Percentiles rank a stretch among this genome's conserved stretches.
These are phyloP conservation scores for Ammodytes marinus DNA, from an alignment of 2,113 vertebrate genomes.

Conservation along the genomic window DNA sequence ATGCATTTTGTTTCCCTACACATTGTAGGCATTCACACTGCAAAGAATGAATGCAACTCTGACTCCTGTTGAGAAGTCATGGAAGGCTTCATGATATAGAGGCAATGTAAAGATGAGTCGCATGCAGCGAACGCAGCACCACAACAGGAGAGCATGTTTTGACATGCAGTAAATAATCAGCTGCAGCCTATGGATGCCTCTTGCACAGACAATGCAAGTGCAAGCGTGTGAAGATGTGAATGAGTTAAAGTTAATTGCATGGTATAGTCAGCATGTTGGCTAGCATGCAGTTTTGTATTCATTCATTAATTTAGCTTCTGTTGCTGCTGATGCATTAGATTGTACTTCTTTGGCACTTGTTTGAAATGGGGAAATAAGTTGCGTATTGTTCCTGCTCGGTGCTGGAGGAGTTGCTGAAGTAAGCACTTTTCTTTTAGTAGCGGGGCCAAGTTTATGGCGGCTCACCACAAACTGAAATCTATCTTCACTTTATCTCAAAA, in stretches of 20 bases:
- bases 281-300: not conserved
- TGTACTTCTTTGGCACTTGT: no score
- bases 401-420: slow-evolving; percentile 13
- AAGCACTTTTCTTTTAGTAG: not conserved
- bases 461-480: not conserved
- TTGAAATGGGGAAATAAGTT: not conserved
- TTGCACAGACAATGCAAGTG: not conserved
- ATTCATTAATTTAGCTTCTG: not conserved
- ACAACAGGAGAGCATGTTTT: not conserved
- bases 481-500: slow-evolving; percentile 4
- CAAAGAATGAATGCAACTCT: not conserved
- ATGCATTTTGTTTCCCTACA: slow-evolving; percentile 13
- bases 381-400: not conserved
- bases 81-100: not conserved
- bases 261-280: no score
- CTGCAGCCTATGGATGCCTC: not conserved
- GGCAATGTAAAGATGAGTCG: not conserved
- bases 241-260: not conserved
- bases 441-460: slow-evolving; percentile 10
- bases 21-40: not conserved
- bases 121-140: not conserved
- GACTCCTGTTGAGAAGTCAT: not conserved
- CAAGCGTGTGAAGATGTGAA: slow-evolving; percentile 14
- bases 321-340: no score
- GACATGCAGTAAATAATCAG: not conserved